Conservation (phyloP, 1,140 invertebrate species). For the Macrobrachium nipponense region DNA sequence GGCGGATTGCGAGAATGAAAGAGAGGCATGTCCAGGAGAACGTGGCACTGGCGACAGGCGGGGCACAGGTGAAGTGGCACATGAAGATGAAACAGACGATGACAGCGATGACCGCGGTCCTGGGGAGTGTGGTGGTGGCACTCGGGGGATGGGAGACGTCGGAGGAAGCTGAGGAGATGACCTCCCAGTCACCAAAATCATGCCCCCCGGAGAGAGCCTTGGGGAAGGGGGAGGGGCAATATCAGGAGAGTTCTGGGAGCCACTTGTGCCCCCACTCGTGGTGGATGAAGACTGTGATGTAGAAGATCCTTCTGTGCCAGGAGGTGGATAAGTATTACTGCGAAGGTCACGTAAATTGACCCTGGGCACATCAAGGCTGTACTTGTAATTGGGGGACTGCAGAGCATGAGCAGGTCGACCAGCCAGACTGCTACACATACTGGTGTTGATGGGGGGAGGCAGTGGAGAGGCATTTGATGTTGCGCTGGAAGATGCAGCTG, state of each 20-base stretch:
- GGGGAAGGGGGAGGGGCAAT: constrained; percentile 48
- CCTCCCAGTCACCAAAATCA: constrained; percentile 41
- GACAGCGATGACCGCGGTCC: constrained; percentile 54
- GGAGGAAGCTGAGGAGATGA: constrained; percentile 54
- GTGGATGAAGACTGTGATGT: constrained; percentile 62
- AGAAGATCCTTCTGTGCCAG: constrained; percentile 59
- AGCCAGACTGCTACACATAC: constrained; percentile 32
- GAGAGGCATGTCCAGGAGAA: constrained; percentile 40
- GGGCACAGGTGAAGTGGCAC: constrained; percentile 62
- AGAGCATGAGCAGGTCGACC: constrained; percentile 62
- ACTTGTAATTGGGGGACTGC: constrained; percentile 62
- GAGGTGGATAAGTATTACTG: constrained; percentile 63
- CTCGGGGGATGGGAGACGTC: constrained; percentile 35
- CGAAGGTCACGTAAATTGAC: constrained; percentile 62
- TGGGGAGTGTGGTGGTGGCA: constrained; percentile 44
- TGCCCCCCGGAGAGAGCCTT: constrained; percentile 52
- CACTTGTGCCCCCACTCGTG: constrained; percentile 52
- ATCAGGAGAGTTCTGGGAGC: constrained; percentile 61
- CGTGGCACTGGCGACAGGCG: constrained; percentile 60
- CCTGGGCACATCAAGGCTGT: constrained; percentile 63
- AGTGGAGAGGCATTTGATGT: constrained; percentile 5
- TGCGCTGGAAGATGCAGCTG: constrained; percentile 1
- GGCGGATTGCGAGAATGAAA: constrained; percentile 43
- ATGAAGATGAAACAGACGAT: constrained; percentile 56
- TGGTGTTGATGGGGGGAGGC: constrained; percentile 19